Conservation (phyloP, 2,797 vertebrate genomes). For the Pteropus rufus region DNA sequence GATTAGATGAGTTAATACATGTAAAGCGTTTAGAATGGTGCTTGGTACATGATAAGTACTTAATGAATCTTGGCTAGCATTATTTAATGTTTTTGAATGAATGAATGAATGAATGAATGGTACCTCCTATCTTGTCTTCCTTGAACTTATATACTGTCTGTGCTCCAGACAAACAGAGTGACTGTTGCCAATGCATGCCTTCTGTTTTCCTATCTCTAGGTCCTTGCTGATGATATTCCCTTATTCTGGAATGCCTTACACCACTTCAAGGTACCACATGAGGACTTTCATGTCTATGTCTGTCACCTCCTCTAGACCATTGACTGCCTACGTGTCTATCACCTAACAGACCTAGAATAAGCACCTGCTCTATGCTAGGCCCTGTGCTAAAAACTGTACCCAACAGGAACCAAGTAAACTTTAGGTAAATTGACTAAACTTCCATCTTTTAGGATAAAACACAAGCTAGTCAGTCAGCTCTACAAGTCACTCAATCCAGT, state of each 20-base stretch:
- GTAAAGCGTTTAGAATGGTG: slow-evolving; percentile 4
- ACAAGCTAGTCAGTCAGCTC: neutral
- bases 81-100: slow-evolving; percentile 25
- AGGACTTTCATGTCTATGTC: neutral
- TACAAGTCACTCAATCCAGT: neutral
- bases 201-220: neutral
- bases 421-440: neutral
- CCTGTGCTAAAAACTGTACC: neutral
- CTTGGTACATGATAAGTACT: slow-evolving; percentile 10
- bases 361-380: neutral
- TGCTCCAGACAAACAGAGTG: neutral
- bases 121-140: neutral
- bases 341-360: neutral
- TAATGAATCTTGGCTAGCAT: slow-evolving; percentile 12
- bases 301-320: neutral
- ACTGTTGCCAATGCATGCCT: neutral
- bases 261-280: slow-evolving; percentile 5
- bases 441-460: slow-evolving; percentile 2
- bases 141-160: neutral
- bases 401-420: neutral
- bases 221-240: slow-evolving; percentile 2
- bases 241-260: slow-evolving; percentile 18
- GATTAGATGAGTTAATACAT: slow-evolving; percentile 21
- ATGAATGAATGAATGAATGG: neutral
- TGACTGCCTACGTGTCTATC: neutral